Percentiles rank a stretch among this genome's conserved stretches.
Conservation (phyloP, 2,888 invertebrate genomes). For the Tridacna crocea region DNA sequence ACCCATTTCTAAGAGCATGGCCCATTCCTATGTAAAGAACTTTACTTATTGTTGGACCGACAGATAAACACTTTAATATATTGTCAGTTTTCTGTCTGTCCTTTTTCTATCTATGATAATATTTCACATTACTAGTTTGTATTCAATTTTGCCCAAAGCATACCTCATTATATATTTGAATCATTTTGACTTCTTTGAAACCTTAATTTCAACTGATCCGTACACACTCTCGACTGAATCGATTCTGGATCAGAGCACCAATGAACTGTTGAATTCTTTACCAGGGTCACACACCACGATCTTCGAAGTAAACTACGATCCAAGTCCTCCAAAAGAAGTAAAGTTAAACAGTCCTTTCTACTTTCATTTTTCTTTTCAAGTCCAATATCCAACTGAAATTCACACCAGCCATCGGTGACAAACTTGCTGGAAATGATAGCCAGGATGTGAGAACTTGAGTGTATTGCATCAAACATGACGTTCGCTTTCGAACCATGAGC, state of each 20-base stretch:
- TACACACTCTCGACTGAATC: not conserved
- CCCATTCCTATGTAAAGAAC: too few species aligned
- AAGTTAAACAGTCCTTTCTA: not conserved
- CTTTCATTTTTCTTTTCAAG: not conserved
- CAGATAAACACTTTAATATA: too few species aligned
- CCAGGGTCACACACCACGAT: conserved; percentile 15
- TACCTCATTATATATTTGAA: too few species aligned
- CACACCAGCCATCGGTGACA: conserved; percentile 16
- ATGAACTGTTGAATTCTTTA: not conserved
- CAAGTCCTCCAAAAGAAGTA: not conserved
- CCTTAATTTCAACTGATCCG: not conserved
- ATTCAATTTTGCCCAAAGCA: too few species aligned
- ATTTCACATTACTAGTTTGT: too few species aligned
- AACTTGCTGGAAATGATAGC: conserved; percentile 36
- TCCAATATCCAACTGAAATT: conserved; percentile 3
- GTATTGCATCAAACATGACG: conserved; percentile 33
- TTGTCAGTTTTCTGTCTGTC: too few species aligned
- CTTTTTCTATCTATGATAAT: too few species aligned
- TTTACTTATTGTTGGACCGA: too few species aligned
- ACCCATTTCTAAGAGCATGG: too few species aligned
- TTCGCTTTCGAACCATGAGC: conserved; percentile 24
- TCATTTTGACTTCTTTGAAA: not conserved
- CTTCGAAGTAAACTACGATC: not conserved
- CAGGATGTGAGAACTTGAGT: conserved; percentile 16
- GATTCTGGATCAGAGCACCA: not conserved